Evolutionary conservation across 2,797 vertebrate genomes (phyloP).

Genomic region (Sternotherus odoratus): DNA sequence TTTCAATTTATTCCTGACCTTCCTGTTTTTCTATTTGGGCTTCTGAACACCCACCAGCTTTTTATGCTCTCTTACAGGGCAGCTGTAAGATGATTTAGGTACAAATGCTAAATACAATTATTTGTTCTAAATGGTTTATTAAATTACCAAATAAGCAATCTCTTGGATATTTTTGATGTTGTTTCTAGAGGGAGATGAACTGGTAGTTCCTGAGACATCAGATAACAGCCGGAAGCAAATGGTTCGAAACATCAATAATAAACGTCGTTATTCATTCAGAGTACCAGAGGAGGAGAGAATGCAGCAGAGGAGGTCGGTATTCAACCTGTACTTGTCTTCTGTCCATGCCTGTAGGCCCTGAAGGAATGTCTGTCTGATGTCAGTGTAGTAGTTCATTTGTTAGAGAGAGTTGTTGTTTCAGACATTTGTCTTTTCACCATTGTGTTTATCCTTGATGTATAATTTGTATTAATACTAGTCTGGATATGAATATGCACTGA

Average conservation of each 20-base stretch:
- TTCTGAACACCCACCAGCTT: background rate
- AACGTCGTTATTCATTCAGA: conserved; percentile 96
- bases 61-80: background rate
- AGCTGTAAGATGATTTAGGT: background rate
- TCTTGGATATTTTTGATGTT: background rate
- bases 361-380: conserved; percentile 2
- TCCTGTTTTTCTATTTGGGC: background rate
- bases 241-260: conserved; percentile 97
- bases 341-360: conserved; percentile 29
- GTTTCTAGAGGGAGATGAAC: conserved; percentile 93
- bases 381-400: background rate
- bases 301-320: conserved; percentile 92
- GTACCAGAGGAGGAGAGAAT: conserved; percentile 96
- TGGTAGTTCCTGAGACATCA: conserved; percentile 97
- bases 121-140: background rate
- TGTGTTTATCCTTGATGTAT: background rate
- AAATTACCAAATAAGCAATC: background rate
- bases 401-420: conserved; percentile 29
- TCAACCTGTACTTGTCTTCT: conserved; percentile 48
- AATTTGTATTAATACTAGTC: conserved; percentile 2
- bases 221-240: conserved; percentile 98
- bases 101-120: background rate
- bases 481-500: background rate
- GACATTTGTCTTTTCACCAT: conserved; percentile 10
- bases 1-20: background rate